phyloP scores from a whole-genome alignment of 1,140 invertebrate genomes.

The Drosophila ironensis region DNA sequence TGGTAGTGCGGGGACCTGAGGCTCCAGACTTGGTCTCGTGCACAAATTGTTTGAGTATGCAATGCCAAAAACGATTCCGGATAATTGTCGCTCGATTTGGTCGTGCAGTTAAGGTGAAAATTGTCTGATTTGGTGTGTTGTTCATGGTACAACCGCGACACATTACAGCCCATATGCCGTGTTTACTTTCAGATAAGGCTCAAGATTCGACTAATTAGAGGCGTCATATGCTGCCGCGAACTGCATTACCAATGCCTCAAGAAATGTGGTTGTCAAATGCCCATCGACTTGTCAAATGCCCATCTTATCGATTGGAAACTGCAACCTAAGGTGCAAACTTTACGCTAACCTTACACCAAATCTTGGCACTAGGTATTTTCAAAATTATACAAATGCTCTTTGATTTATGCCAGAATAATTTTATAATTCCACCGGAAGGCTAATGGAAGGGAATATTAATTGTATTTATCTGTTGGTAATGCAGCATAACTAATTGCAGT shows the following conservation, averaged over 20 bases:
- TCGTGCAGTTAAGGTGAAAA: constrained; percentile 59
- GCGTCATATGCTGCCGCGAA: constrained; percentile 65
- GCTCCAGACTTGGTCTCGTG: background rate
- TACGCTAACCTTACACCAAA: no score
- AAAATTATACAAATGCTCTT: no score
- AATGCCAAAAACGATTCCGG: constrained; percentile 49
- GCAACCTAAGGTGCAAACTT: no score
- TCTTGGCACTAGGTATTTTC: no score
- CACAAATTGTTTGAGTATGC: constrained; percentile 44
- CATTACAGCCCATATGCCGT: constrained; percentile 68
- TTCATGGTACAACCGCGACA: constrained; percentile 33
- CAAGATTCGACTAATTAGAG: constrained; percentile 74
- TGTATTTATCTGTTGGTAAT: background rate
- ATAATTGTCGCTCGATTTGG: constrained; percentile 66
- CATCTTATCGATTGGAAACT: no score
- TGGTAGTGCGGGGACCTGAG: constrained; percentile 52
- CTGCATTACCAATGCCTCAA: constrained; percentile 56
- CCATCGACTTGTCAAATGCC: no score
- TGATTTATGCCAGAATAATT: no score
- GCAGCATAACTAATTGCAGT: background rate
- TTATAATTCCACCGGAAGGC: no score
- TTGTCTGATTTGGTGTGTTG: constrained; percentile 48
- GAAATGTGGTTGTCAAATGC: no score
- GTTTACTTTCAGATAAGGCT: constrained; percentile 70
- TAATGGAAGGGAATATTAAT: no score